These are phyloP conservation scores for Cynocephalus volans DNA, from an alignment of 2,113 vertebrate species.

Conservation along the genomic window DNA sequence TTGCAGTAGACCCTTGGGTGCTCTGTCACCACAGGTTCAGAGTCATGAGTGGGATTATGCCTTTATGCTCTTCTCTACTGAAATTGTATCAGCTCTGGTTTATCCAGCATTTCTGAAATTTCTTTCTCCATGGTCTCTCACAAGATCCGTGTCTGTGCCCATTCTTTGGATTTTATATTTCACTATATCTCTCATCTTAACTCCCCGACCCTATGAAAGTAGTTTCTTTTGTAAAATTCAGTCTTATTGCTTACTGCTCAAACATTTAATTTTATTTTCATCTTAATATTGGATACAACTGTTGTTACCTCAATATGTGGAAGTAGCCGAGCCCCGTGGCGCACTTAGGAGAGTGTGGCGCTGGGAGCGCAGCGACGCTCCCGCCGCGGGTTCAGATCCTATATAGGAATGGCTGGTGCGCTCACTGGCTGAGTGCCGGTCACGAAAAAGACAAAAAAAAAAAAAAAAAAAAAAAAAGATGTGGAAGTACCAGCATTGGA, in stretches of 20 bases:
- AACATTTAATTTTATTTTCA: neutral
- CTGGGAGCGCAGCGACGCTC: too few relatives aligned
- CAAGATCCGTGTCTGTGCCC: neutral
- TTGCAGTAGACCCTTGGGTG: neutral
- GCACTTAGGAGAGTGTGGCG: too few relatives aligned
- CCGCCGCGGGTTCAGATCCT: too few relatives aligned
- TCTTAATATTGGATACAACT: neutral
- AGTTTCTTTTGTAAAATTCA: slow-evolving; percentile 11
- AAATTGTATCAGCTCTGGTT: neutral
- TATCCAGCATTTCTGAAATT: neutral
- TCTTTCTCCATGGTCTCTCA: neutral
- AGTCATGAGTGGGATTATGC: too few relatives aligned
- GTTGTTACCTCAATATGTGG: neutral
- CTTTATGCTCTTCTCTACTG: neutral
- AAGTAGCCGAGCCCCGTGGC: too few relatives aligned
- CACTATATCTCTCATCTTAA: neutral
- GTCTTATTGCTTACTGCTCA: neutral
- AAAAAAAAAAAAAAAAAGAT: too few relatives aligned
- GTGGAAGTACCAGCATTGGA: neutral
- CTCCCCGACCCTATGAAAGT: neutral
- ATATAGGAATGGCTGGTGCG: too few relatives aligned
- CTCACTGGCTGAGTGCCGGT: too few relatives aligned
- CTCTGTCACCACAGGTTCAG: fast-evolving
- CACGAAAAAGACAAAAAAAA: too few relatives aligned
- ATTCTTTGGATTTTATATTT: slow-evolving; percentile 10